phyloP scores from a whole-genome alignment of 2,888 invertebrate genomes.

The Hirtodrosophila trivittata region DNA sequence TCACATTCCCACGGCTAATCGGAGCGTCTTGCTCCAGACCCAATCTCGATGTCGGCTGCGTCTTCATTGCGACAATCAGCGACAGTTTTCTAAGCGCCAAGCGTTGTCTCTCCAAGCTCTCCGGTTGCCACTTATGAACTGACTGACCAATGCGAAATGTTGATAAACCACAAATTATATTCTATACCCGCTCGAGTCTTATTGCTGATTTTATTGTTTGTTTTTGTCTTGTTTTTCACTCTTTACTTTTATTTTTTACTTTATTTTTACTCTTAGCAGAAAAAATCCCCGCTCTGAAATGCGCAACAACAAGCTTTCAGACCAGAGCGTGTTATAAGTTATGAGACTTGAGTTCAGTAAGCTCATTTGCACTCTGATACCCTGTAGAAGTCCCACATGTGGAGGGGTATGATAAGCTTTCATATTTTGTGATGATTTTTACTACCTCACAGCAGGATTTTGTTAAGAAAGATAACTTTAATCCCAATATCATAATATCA shows the following conservation, averaged over 20 bases:
- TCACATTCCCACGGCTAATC: constrained; percentile 8
- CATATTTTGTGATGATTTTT: no score
- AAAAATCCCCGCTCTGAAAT: constrained; percentile 56
- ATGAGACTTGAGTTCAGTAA: not conserved
- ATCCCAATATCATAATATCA: no score
- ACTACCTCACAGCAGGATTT: no score
- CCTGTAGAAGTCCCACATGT: not conserved
- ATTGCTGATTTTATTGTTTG: constrained; percentile 27
- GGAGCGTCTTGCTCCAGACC: not conserved
- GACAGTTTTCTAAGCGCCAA: constrained; percentile 2
- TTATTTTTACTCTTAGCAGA: constrained; percentile 20
- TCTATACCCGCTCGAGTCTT: not conserved
- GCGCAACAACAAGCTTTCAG: constrained; percentile 49
- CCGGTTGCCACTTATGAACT: constrained; percentile 48
- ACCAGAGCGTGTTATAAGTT: not conserved
- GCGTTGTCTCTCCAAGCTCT: constrained; percentile 31
- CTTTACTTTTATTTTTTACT: not conserved
- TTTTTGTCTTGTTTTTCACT: constrained; percentile 21
- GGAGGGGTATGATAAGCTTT: no score
- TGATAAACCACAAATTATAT: constrained; percentile 37
- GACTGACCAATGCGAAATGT: constrained; percentile 28
- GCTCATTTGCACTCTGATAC: no score
- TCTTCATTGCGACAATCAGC: constrained; percentile 14
- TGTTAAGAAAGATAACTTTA: no score
- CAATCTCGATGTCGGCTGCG: no score